phyloP scores from a whole-genome alignment of 2,888 invertebrate genomes.

The Notodonta dromedarius region DNA sequence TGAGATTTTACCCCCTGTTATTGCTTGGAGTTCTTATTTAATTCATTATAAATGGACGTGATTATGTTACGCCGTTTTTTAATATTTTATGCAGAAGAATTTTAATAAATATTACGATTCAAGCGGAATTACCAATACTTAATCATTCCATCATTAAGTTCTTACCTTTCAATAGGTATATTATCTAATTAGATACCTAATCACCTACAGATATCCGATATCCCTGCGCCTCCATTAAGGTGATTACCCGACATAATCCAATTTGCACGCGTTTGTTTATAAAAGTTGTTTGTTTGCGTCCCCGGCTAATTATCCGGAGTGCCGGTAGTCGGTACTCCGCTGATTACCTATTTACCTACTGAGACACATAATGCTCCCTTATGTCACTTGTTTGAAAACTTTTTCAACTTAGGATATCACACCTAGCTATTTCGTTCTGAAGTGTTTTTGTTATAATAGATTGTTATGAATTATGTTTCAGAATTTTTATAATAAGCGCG shows the following conservation, averaged over 20 bases:
- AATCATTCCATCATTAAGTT: too few relatives aligned
- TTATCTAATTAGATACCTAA: background rate
- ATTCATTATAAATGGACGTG: constrained; percentile 31
- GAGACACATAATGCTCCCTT: constrained; percentile 8
- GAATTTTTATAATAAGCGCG: too few relatives aligned
- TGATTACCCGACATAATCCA: constrained; percentile 54
- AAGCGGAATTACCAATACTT: background rate
- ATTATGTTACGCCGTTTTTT: background rate
- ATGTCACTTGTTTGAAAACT: background rate
- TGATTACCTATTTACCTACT: constrained; percentile 34
- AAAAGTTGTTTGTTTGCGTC: constrained; percentile 39
- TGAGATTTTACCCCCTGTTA: constrained; percentile 32
- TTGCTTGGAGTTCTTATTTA: constrained; percentile 28
- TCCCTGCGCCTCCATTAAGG: constrained; percentile 48
- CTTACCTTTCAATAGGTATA: background rate
- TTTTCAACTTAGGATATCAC: background rate
- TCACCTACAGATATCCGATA: constrained; percentile 12
- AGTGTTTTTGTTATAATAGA: too few relatives aligned
- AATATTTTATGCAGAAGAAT: background rate
- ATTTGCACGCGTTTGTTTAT: constrained; percentile 48
- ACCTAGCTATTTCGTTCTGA: background rate
- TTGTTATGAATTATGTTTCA: too few relatives aligned
- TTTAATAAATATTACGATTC: background rate
- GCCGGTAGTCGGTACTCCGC: constrained; percentile 27
- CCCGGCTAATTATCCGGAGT: constrained; percentile 46